These are phyloP conservation scores for Riparia riparia DNA, from an alignment of 2,113 vertebrate species.

Conservation along the genomic window DNA sequence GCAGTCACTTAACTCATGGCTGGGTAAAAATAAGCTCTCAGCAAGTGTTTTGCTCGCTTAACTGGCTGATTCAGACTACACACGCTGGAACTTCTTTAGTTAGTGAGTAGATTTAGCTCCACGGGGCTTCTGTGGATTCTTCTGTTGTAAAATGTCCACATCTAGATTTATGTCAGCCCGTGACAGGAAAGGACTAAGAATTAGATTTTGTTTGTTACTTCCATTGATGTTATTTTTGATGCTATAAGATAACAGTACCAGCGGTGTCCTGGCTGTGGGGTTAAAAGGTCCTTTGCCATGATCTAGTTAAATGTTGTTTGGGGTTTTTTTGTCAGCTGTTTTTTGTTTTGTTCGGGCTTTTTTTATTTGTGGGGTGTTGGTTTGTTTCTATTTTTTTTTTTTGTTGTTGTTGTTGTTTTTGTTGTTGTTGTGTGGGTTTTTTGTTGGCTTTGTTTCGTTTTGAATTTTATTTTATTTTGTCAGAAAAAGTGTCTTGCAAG, in stretches of 20 bases:
- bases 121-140: neutral
- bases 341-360: neutral
- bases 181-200: neutral
- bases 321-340: accelerated
- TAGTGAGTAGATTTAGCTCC: neutral
- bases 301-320: neutral
- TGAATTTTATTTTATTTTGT: neutral
- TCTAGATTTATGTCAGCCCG: neutral
- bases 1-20: neutral
- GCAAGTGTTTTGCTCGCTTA: neutral
- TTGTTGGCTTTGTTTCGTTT: neutral
- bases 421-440: neutral
- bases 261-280: neutral
- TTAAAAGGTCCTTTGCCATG: neutral
- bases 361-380: neutral
- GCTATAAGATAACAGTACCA: neutral
- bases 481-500: neutral
- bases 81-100: neutral
- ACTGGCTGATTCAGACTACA: neutral
- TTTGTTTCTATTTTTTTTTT: neutral
- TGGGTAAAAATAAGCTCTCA: neutral
- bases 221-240: neutral
- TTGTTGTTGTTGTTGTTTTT: neutral
- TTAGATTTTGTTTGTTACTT: neutral
- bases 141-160: neutral